phyloP scores from a whole-genome alignment of 1,140 invertebrate species.

The Euschistus heros region DNA sequence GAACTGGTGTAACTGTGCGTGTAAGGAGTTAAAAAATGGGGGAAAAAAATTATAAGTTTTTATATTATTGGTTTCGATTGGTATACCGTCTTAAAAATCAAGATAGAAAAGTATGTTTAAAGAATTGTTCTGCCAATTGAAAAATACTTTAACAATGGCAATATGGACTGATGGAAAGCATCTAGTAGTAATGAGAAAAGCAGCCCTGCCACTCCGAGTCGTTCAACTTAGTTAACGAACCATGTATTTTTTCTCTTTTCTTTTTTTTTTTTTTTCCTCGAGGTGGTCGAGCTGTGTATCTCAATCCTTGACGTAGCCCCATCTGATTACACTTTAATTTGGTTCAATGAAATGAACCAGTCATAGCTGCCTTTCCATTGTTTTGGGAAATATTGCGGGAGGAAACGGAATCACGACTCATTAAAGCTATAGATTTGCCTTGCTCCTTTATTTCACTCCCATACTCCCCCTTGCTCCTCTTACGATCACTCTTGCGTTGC shows the following conservation, averaged over 20 bases:
- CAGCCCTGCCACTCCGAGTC: neutral
- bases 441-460: neutral
- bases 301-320: constrained; percentile 11
- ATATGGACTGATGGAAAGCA: too few relatives aligned
- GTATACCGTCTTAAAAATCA: too few relatives aligned
- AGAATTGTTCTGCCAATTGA: too few relatives aligned
- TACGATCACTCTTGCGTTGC: too few relatives aligned
- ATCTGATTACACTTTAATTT: constrained; percentile 14
- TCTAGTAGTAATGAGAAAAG: neutral
- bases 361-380: constrained; percentile 10
- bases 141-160: too few relatives aligned
- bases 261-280: neutral
- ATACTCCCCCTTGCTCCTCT: too few relatives aligned
- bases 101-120: too few relatives aligned
- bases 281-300: neutral
- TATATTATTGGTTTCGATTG: too few relatives aligned
- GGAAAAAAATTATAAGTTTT: too few relatives aligned
- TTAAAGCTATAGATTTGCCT: constrained; percentile 6
- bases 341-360: constrained; percentile 13
- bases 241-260: constrained; percentile 1
- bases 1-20: too few relatives aligned
- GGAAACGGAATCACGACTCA: constrained; percentile 6
- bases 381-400: constrained; percentile 7
- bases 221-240: constrained; percentile 12
- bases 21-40: too few relatives aligned